phyloP scores from a whole-genome alignment of 2,797 vertebrate species.

The Microctenopoma steveboyesi region DNA sequence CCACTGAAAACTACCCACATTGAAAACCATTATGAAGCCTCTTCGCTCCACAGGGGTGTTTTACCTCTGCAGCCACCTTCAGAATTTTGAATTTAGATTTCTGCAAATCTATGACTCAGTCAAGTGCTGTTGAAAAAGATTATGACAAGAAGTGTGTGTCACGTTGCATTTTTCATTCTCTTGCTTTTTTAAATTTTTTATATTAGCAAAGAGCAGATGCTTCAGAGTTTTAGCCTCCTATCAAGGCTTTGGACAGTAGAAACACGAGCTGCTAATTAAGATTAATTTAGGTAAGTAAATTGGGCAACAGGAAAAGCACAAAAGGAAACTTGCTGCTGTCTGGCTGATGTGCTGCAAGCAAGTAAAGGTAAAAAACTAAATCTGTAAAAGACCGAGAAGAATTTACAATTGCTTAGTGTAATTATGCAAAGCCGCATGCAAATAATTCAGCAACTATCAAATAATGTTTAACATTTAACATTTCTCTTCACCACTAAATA shows the following conservation, averaged over 20 bases:
- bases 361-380: too few relatives aligned
- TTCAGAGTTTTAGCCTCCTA: neutral
- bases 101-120: neutral
- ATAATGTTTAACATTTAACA: too few relatives aligned
- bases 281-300: slow-evolving; percentile 1
- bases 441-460: too few relatives aligned
- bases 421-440: neutral
- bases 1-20: neutral
- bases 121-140: neutral
- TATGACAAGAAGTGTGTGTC: neutral
- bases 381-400: too few relatives aligned
- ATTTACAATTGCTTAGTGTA: neutral
- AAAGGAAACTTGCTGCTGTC: too few relatives aligned
- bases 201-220: neutral
- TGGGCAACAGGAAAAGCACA: too few relatives aligned
- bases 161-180: neutral
- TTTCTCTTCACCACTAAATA: too few relatives aligned
- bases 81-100: neutral
- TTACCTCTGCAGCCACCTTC: neutral
- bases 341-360: too few relatives aligned
- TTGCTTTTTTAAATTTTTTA: neutral
- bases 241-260: too few relatives aligned
- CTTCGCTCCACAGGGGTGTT: neutral
- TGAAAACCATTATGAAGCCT: neutral
- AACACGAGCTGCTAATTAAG: neutral